Percentiles rank a stretch among this genome's conserved stretches.
Conservation (phyloP, 2,797 vertebrate species). For the Clarias fuscus region DNA sequence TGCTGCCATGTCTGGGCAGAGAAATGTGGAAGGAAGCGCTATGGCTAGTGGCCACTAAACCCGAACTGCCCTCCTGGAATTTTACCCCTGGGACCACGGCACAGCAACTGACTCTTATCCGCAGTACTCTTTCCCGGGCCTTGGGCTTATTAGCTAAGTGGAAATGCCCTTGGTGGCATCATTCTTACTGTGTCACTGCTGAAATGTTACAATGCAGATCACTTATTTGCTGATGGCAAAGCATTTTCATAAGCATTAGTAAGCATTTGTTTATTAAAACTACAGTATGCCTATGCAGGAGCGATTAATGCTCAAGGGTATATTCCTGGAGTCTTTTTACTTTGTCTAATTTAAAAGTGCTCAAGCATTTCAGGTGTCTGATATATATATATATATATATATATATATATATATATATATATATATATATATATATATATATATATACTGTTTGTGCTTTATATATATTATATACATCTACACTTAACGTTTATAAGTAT, state of each 20-base stretch:
- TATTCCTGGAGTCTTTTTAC: not conserved
- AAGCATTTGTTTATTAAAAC: not conserved
- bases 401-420: no score
- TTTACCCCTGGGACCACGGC: slow-evolving; percentile 37
- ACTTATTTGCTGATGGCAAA: not conserved
- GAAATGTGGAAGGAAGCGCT: slow-evolving; percentile 26
- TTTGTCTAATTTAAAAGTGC: not conserved
- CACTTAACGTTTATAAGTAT: no score
- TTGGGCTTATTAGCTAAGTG: slow-evolving; percentile 14
- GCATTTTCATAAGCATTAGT: not conserved
- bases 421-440: no score
- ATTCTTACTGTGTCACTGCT: slow-evolving; percentile 10
- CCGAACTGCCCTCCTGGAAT: slow-evolving; percentile 44
- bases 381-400: not conserved
- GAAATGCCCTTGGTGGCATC: slow-evolving; percentile 33
- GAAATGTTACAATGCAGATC: not conserved
- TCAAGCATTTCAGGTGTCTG: not conserved
- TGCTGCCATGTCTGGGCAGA: slow-evolving; percentile 29
- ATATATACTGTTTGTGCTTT: no score
- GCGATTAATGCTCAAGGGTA: not conserved
- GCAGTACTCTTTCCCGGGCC: slow-evolving; percentile 3
- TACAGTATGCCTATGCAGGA: not conserved
- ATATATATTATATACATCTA: no score
- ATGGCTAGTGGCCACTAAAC: slow-evolving; percentile 19
- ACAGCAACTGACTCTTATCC: slow-evolving; percentile 24